phyloP scores from a whole-genome alignment of 2,888 invertebrate genomes.

The Brenthis daphne region DNA sequence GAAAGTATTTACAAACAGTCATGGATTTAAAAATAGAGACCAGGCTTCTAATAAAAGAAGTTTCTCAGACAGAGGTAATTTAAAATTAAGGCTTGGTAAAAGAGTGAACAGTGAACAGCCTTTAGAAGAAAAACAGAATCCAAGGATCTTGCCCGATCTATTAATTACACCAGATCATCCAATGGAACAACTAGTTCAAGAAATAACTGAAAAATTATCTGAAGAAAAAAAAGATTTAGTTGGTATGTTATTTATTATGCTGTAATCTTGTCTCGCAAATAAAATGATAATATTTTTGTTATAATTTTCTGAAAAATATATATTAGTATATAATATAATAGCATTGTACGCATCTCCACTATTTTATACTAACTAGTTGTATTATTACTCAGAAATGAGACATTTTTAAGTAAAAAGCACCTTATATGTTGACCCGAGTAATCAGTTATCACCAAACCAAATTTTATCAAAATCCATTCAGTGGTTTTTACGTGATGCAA shows the following conservation, averaged over 20 bases:
- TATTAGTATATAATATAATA: too few species aligned
- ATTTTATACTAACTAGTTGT: too few species aligned
- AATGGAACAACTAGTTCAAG: conserved; percentile 84
- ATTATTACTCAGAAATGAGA: too few species aligned
- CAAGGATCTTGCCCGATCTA: conserved; percentile 83
- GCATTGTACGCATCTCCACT: too few species aligned
- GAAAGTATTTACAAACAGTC: conserved; percentile 61
- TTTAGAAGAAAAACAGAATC: conserved; percentile 77
- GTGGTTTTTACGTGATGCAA: too few species aligned
- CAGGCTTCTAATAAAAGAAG: conserved; percentile 80
- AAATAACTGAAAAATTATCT: conserved; percentile 87
- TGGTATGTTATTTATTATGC: conserved; percentile 67
- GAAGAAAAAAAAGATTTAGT: conserved; percentile 89
- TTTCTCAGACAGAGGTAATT: conserved; percentile 81
- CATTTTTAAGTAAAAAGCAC: too few species aligned
- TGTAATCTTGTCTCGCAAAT: too few species aligned
- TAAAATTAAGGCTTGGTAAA: conserved; percentile 81
- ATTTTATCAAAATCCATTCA: too few species aligned
- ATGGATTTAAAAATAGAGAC: conserved; percentile 49
- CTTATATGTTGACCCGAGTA: too few species aligned
- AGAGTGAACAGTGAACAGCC: conserved; percentile 68
- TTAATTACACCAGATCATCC: conserved; percentile 73
- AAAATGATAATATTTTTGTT: too few species aligned
- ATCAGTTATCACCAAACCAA: too few species aligned
- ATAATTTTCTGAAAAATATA: too few species aligned